Evolutionary conservation across 2,888 invertebrate genomes (phyloP).

Genomic region (Zeuzera pyrina): DNA sequence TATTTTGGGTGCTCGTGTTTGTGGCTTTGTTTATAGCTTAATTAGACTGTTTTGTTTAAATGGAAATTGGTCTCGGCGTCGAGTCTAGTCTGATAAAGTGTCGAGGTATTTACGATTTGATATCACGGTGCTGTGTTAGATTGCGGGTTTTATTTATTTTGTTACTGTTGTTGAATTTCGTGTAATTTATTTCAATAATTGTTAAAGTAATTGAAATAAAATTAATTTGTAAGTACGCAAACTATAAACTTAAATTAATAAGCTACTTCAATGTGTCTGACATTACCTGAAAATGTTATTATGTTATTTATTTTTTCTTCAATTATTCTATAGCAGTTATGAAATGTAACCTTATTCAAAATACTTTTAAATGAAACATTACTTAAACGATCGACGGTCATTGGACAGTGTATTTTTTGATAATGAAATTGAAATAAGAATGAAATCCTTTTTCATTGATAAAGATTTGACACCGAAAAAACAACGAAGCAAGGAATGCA

Average conservation of each 20-base stretch:
- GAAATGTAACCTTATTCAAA: too few species aligned
- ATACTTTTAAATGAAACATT: slow-evolving; percentile 45
- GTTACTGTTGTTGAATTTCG: slow-evolving; percentile 31
- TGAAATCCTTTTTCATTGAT: slow-evolving; percentile 71
- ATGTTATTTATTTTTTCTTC: too few species aligned
- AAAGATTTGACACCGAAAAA: slow-evolving; percentile 69
- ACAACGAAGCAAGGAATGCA: slow-evolving; percentile 58
- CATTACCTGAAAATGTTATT: too few species aligned
- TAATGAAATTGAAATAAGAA: slow-evolving; percentile 68
- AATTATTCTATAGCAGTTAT: too few species aligned
- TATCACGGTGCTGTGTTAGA: slow-evolving; percentile 34
- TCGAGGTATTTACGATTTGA: slow-evolving; percentile 67
- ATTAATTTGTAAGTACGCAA: too few species aligned
- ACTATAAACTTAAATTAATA: not conserved
- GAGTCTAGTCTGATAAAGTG: slow-evolving; percentile 64
- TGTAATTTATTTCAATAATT: too few species aligned
- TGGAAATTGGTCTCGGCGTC: slow-evolving; percentile 52
- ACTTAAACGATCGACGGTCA: slow-evolving; percentile 44
- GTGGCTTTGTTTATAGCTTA: slow-evolving; percentile 72
- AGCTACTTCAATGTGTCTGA: not conserved
- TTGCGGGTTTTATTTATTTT: slow-evolving; percentile 34
- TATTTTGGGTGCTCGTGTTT: slow-evolving; percentile 62
- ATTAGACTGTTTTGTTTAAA: slow-evolving; percentile 70
- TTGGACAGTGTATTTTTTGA: slow-evolving; percentile 40
- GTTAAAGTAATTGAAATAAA: too few species aligned